These are phyloP conservation scores for Neodiprion lecontei DNA, from an alignment of 1,140 invertebrate genomes.

Conservation along the genomic window DNA sequence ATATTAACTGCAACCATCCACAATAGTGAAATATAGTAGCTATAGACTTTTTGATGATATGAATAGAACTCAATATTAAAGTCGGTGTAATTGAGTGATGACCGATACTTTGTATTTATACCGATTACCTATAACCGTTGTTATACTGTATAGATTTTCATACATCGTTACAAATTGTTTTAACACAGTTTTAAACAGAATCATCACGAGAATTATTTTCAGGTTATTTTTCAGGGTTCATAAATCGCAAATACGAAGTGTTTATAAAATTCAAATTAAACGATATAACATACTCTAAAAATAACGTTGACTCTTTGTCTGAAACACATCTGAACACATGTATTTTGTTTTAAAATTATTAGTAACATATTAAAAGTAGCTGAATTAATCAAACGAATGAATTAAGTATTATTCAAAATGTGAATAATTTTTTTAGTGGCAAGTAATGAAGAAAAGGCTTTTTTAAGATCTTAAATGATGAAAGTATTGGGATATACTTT, in stretches of 20 bases:
- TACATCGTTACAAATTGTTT: neutral
- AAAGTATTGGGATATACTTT: neutral
- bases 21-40: too few relatives aligned
- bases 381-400: neutral
- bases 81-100: neutral
- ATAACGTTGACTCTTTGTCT: neutral
- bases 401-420: neutral
- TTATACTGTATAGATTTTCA: neutral
- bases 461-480: neutral
- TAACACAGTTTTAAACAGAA: neutral
- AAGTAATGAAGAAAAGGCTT: neutral
- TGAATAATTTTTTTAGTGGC: neutral
- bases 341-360: neutral
- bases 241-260: neutral
- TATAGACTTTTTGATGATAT: too few relatives aligned
- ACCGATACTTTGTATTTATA: neutral
- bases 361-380: neutral
- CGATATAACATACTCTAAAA: neutral
- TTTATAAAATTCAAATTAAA: too few relatives aligned
- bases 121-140: neutral
- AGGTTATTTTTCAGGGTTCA: neutral
- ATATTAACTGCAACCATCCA: too few relatives aligned
- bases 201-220: neutral
- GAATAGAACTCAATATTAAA: too few relatives aligned
- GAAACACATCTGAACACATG: constrained; percentile 7